Conservation (phyloP, 2,797 vertebrate species). For the Zonotrichia albicollis region DNA sequence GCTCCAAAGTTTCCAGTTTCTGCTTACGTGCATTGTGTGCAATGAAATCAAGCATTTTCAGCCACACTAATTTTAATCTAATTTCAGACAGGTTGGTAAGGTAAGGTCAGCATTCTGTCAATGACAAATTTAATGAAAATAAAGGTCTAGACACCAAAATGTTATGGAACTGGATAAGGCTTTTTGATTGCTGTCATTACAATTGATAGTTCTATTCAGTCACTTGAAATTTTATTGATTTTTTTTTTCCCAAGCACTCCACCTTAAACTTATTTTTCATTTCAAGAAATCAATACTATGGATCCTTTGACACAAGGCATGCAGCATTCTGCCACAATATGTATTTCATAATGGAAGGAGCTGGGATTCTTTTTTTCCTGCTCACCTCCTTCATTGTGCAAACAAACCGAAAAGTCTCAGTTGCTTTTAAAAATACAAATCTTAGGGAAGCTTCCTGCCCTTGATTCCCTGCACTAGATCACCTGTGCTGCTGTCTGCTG, state of each 20-base stretch:
- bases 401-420: background rate
- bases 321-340: conserved; percentile 38
- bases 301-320: conserved; percentile 65
- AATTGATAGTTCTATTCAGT: conserved; percentile 71
- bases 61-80: conserved; percentile 44
- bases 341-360: conserved; percentile 28
- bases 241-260: conserved; percentile 36
- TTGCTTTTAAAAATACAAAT: background rate
- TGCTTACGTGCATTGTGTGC: background rate
- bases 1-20: background rate
- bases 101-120: conserved; percentile 56
- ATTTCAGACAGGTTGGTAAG: conserved; percentile 38
- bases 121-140: conserved; percentile 63
- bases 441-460: conserved; percentile 3
- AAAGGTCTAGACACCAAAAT: conserved; percentile 51
- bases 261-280: conserved; percentile 72
- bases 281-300: conserved; percentile 65
- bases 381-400: background rate
- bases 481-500: background rate
- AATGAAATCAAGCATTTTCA: background rate
- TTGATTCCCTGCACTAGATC: background rate
- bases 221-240: conserved; percentile 69
- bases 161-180: conserved; percentile 57
- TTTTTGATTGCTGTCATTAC: conserved; percentile 63
- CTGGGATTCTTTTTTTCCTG: background rate